Evolutionary conservation across 2,888 invertebrate genomes (phyloP).

Genomic region (Listrodromus nycthemerus): DNA sequence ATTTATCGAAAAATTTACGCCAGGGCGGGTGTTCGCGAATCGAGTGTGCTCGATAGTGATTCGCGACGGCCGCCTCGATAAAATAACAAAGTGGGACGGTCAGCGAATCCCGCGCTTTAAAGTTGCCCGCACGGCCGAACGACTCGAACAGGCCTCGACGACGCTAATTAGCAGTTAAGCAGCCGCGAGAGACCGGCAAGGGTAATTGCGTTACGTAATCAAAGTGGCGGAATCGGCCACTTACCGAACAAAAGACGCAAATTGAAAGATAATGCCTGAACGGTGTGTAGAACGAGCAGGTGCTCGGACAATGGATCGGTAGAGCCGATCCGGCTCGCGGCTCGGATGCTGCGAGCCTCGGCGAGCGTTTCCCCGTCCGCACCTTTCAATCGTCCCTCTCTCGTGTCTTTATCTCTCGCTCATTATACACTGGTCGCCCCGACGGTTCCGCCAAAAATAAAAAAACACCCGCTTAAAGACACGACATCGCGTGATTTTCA

Average conservation of each 20-base stretch:
- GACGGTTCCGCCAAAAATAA: background rate
- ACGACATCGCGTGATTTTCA: too few species aligned
- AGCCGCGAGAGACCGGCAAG: conserved; percentile 47
- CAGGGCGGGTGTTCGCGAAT: too few species aligned
- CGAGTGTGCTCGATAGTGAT: too few species aligned
- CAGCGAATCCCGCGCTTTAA: background rate
- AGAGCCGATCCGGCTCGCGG: conserved; percentile 42
- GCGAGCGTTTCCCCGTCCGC: conserved; percentile 6
- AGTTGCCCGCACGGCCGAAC: background rate
- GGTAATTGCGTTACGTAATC: conserved; percentile 74
- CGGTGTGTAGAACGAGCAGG: conserved; percentile 66
- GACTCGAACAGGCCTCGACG: conserved; percentile 22
- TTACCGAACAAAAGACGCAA: conserved; percentile 75
- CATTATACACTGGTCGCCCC: background rate
- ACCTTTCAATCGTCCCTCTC: background rate
- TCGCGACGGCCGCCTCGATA: too few species aligned
- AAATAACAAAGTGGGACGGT: background rate
- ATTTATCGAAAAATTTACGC: too few species aligned
- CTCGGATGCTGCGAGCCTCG: conserved; percentile 15
- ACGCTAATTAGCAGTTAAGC: conserved; percentile 73
- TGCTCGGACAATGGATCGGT: conserved; percentile 64
- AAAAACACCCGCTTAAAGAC: background rate
- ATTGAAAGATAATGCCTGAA: conserved; percentile 75
- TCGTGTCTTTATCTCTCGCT: background rate
- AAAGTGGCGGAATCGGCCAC: conserved; percentile 70